These are phyloP conservation scores for Arvicola amphibius DNA, from an alignment of 2,797 vertebrate genomes.

Conservation along the genomic window DNA sequence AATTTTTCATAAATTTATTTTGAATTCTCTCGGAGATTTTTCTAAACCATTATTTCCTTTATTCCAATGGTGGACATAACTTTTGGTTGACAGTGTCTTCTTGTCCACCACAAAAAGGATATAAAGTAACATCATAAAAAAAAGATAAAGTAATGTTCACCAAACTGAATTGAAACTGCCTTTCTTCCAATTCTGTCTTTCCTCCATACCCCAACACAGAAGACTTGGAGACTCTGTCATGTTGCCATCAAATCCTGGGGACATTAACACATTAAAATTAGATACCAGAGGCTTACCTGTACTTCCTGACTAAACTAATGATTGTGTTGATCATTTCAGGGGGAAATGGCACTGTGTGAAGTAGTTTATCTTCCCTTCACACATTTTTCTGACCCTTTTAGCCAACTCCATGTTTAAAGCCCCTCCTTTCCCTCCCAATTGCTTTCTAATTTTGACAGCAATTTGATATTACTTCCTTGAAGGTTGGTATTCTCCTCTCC, in stretches of 20 bases:
- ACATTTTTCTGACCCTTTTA: background rate
- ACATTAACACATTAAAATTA: background rate
- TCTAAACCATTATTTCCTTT: background rate
- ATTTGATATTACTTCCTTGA: background rate
- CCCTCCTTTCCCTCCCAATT: background rate
- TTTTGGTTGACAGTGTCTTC: background rate
- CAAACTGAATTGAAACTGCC: background rate
- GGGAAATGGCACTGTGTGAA: background rate
- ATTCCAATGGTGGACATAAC: background rate
- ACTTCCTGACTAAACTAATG: conserved; percentile 26
- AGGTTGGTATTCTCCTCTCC: background rate
- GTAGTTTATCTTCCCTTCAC: background rate
- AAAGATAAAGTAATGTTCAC: background rate
- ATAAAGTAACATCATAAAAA: background rate
- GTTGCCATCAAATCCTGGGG: background rate
- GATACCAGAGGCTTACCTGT: background rate
- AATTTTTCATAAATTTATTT: background rate
- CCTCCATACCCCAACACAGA: background rate
- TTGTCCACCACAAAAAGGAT: background rate
- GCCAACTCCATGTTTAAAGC: background rate
- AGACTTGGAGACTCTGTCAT: background rate
- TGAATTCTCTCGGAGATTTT: background rate
- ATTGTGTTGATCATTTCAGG: background rate
- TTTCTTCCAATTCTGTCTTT: background rate
- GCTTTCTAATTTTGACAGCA: background rate